A percentile compares a stretch with the other conserved stretches of the same genome.
Conservation (phyloP, 2,797 vertebrate genomes). For the Danionella dracula region DNA sequence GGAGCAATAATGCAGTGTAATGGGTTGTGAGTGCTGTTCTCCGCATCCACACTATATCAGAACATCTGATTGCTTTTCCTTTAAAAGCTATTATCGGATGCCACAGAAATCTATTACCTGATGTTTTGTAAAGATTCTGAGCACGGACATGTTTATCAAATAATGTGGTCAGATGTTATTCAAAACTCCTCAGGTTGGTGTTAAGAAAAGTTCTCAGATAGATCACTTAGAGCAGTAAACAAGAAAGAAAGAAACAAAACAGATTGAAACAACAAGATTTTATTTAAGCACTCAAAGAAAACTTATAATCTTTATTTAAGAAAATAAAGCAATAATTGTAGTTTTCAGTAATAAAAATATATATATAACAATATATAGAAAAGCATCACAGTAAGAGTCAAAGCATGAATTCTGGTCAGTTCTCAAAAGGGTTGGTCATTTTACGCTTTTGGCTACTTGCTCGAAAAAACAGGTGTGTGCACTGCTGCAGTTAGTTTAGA, state of each 20-base stretch:
- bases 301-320: no score
- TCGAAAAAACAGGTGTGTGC: no score
- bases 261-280: no score
- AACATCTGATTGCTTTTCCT: not conserved
- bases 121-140: not conserved
- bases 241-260: not conserved
- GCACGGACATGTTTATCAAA: not conserved
- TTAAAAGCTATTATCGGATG: constrained; percentile 6
- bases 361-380: no score
- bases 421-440: no score
- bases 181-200: not conserved
- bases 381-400: no score
- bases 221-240: not conserved
- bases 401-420: no score
- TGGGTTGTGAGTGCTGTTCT: constrained; percentile 21
- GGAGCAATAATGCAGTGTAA: constrained; percentile 15
- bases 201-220: not conserved
- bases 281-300: no score
- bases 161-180: not conserved
- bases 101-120: not conserved
- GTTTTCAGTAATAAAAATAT: no score
- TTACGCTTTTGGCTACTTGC: no score
- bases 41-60: not conserved
- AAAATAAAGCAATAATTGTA: no score
- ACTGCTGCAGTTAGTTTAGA: no score